Percentiles rank a stretch among this genome's conserved stretches.
phyloP scores from a whole-genome alignment of 2,888 invertebrate species.

The Aromia moschata region DNA sequence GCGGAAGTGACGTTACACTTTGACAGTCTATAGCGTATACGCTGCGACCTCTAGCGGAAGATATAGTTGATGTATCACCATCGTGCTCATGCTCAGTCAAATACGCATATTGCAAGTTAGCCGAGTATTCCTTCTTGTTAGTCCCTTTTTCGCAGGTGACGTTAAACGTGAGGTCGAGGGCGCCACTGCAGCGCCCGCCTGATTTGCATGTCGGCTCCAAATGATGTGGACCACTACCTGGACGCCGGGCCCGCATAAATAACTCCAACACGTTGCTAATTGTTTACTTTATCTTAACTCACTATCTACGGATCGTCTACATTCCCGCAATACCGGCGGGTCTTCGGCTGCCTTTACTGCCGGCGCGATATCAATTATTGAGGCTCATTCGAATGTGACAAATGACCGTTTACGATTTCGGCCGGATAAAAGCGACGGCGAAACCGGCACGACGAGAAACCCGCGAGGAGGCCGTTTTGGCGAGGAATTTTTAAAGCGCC shows the following conservation, averaged over 20 bases:
- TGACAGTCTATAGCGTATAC: too few species aligned
- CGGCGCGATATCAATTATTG: constrained; percentile 35
- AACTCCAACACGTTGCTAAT: constrained; percentile 54
- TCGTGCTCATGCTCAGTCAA: too few species aligned
- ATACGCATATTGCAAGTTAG: too few species aligned
- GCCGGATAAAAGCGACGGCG: constrained; percentile 30
- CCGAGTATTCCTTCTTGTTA: too few species aligned
- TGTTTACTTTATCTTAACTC: constrained; percentile 54
- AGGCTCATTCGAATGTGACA: constrained; percentile 29
- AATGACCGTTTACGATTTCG: constrained; percentile 30
- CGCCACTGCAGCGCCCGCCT: too few species aligned
- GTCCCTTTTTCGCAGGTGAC: too few species aligned
- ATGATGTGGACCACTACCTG: constrained; percentile 45
- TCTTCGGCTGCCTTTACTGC: constrained; percentile 30
- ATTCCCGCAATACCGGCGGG: constrained; percentile 38
- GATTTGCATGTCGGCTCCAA: constrained; percentile 53
- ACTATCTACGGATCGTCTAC: constrained; percentile 49
- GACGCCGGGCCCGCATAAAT: constrained; percentile 45
- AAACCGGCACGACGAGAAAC: constrained; percentile 25
- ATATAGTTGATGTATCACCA: too few species aligned
- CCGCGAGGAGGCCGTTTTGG: neutral
- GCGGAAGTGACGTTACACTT: too few species aligned
- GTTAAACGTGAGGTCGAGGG: too few species aligned
- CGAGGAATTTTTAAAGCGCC: too few species aligned
- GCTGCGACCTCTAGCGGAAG: too few species aligned